These are phyloP conservation scores for Drosophila setosimentum DNA, from an alignment of 2,888 invertebrate species.

Conservation along the genomic window DNA sequence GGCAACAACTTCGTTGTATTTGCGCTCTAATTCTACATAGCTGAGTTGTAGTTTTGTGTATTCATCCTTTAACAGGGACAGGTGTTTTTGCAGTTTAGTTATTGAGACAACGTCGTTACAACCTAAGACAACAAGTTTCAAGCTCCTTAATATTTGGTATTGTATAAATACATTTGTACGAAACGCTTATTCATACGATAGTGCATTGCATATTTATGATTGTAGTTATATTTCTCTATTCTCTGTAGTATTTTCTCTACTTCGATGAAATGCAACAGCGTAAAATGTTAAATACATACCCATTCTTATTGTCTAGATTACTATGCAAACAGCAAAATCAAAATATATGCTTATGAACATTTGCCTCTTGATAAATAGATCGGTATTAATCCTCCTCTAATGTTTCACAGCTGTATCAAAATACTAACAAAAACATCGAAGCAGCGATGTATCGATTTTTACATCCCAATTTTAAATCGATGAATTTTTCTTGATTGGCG, in stretches of 20 bases:
- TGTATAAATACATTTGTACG: not conserved
- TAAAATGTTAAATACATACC: slow-evolving; percentile 32
- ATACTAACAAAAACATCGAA: slow-evolving; percentile 9
- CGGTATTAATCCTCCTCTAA: slow-evolving; percentile 15
- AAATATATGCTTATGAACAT: slow-evolving; percentile 21
- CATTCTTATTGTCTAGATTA: slow-evolving; percentile 30
- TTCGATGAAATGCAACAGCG: not conserved
- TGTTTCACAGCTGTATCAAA: slow-evolving; percentile 21
- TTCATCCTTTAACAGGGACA: slow-evolving; percentile 94
- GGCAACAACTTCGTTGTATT: slow-evolving; percentile 92
- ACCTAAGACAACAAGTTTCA: slow-evolving; percentile 29
- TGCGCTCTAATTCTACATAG: slow-evolving; percentile 92
- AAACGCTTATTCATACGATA: not conserved
- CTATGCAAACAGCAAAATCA: slow-evolving; percentile 10
- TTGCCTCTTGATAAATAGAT: slow-evolving; percentile 16
- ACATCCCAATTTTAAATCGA: not conserved
- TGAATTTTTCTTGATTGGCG: not conserved
- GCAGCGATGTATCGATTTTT: slow-evolving; percentile 14
- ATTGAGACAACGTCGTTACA: slow-evolving; percentile 59
- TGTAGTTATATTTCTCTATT: too few species aligned
- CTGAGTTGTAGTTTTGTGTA: slow-evolving; percentile 95
- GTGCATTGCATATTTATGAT: not conserved
- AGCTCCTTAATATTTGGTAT: not conserved
- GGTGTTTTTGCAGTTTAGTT: slow-evolving; percentile 92
- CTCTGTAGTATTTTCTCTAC: too few species aligned